These are phyloP conservation scores for mouse (Mus musculus) DNA, from an alignment of 2,113 vertebrate genomes.

Conservation along the genomic window DNA sequence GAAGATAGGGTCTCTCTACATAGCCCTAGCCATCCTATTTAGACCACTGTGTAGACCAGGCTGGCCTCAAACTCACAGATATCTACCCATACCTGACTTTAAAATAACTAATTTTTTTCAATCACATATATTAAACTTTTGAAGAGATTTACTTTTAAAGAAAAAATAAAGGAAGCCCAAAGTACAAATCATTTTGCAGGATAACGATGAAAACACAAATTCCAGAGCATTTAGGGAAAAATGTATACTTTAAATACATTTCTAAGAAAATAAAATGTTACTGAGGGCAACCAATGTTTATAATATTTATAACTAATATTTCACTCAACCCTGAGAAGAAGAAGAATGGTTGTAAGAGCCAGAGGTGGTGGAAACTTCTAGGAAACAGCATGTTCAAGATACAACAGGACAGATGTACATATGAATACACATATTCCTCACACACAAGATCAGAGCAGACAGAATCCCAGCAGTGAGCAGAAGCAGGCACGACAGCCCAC, in stretches of 20 bases:
- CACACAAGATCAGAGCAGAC: background rate
- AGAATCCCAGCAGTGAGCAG: background rate
- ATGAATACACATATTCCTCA: background rate
- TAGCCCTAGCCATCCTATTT: background rate
- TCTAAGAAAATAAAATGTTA: background rate
- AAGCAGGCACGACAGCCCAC: background rate
- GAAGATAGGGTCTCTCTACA: background rate
- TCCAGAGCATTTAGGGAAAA: background rate
- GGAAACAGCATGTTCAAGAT: background rate
- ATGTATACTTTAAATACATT: background rate
- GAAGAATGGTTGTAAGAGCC: background rate
- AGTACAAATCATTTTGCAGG: background rate
- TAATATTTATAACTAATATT: background rate
- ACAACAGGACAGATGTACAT: background rate
- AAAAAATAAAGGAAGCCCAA: background rate
- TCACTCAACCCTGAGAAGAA: constrained; percentile 10
- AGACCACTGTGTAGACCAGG: background rate
- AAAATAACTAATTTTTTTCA: background rate
- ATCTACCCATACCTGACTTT: background rate
- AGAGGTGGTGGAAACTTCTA: too few relatives aligned
- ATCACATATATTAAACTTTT: background rate
- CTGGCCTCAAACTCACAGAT: background rate
- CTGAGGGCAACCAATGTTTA: background rate
- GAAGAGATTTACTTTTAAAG: background rate
- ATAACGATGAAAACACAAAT: constrained; percentile 30